A percentile compares a stretch with the other conserved stretches of the same genome.
Evolutionary conservation across 2,113 vertebrate species (phyloP).

Genomic region (Osmerus mordax): DNA sequence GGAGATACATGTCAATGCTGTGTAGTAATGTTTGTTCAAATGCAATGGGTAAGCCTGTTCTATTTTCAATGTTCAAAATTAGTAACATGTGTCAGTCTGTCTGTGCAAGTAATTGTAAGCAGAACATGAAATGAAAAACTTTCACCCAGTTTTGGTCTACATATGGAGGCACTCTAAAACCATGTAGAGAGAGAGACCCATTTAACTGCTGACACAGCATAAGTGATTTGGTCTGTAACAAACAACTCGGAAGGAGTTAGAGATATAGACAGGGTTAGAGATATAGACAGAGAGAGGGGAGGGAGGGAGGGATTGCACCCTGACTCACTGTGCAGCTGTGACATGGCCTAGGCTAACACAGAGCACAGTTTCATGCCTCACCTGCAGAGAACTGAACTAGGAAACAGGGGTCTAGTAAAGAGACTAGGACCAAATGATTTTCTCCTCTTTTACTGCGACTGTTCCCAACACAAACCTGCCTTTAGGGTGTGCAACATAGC

Average conservation of each 20-base stretch:
- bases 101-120: not conserved
- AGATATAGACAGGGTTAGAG: not conserved
- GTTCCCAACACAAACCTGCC: conserved; percentile 12
- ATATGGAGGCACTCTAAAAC: conserved; percentile 33
- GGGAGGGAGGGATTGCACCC: conserved; percentile 4
- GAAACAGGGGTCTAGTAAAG: conserved; percentile 43
- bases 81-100: conserved; percentile 1
- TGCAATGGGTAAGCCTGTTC: not conserved
- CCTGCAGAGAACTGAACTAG: conserved; percentile 48
- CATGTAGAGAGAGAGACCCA: conserved; percentile 7
- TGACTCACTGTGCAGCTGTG: conserved; percentile 44
- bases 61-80: not conserved
- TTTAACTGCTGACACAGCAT: conserved; percentile 25
- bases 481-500: conserved; percentile 22
- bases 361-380: conserved; percentile 46
- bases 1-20: not conserved
- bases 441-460: conserved; percentile 17
- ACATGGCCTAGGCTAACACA: conserved; percentile 30
- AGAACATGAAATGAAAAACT: not conserved
- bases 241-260: conserved; percentile 8
- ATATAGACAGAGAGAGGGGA: not conserved
- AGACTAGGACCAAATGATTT: conserved; percentile 32
- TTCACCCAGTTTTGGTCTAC: conserved; percentile 1
- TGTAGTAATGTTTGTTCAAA: not conserved
- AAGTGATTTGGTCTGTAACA: conserved; percentile 42